A percentile compares a stretch with the other conserved stretches of the same genome.
phyloP scores from a whole-genome alignment of 2,797 vertebrate species.

The Channallabes apus region DNA sequence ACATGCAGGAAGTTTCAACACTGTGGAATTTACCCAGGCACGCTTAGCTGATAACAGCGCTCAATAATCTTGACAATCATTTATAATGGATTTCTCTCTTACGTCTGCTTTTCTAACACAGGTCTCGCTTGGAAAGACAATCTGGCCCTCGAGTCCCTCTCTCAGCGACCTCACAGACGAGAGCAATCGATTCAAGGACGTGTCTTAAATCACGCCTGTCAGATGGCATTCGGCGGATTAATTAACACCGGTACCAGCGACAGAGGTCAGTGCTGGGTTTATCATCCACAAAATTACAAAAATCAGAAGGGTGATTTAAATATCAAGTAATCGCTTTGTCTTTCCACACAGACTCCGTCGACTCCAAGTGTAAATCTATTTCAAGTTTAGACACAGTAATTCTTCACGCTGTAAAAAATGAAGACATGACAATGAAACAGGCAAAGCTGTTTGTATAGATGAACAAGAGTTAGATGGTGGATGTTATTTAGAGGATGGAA shows the following conservation, averaged over 20 bases:
- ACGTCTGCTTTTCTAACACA: not conserved
- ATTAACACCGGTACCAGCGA: not conserved
- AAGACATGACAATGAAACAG: not conserved
- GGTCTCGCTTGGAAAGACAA: slow-evolving; percentile 26
- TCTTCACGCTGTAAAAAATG: not conserved
- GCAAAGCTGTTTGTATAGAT: not conserved
- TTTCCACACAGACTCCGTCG: not conserved
- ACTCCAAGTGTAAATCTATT: not conserved
- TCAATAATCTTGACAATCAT: not conserved
- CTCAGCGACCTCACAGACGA: not conserved
- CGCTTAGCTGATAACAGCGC: not conserved
- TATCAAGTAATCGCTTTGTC: not conserved
- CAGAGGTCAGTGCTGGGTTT: not conserved
- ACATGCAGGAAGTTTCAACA: not conserved
- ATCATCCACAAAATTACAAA: not conserved
- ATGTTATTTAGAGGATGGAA: not conserved
- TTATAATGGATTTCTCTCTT: not conserved
- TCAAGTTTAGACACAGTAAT: not conserved
- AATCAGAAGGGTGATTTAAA: not conserved
- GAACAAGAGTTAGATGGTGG: not conserved
- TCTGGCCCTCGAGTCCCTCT: not conserved
- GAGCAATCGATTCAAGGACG: slow-evolving; percentile 46
- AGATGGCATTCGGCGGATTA: slow-evolving; percentile 5
- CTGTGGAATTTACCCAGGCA: not conserved
- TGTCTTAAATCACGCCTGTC: slow-evolving; percentile 1